Evolutionary conservation across 2,113 vertebrate species (phyloP), one percentile per base, ranked within the genome.

Genomic region (Laticauda laticaudata): DNA sequence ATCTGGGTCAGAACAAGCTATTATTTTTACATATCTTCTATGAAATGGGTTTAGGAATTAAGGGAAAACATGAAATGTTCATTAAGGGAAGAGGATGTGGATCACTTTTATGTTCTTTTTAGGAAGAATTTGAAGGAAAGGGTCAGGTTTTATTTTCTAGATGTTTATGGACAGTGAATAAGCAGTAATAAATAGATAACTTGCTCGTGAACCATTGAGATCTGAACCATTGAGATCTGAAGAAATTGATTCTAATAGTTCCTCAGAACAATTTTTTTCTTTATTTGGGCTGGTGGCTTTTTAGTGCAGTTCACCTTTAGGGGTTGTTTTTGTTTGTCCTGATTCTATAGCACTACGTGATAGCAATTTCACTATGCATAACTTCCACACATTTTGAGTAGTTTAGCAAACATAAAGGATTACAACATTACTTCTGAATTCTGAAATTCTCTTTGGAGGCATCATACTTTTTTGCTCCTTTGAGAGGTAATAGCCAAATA

Each of bases 281-380:
- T 89, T 90, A 8, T 21, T 26, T 56, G 89, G 0, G 0, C 69
- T 75, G 75, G 55, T 87, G 86, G 23, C 57, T 88, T 23, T 94
- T 94, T 87, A 0, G 26, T 43, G 93, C 93, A 69, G 2, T 21
- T 94, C 24, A 81, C 81, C 29, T 91, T 59, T 92, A 26, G 2
- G 61, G 55, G 45, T 43, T 75, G 34, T n/a, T 0, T 0, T 87
- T 88, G 93, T 94, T 96, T 92, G 29, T 88, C 91, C 90, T 91
- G 88, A 92, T 95, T 92, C 51, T 88, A 81, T 24, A 45, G 23
- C 85, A 91, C 87, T 93, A 95, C 88, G 12, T 95, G 92, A 95
- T 93, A 75, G 24, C 53, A 92, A 9, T 92, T 96, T 57, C 87
- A 93, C 86, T 23, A 55, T 34, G n/a, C 86, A 90, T 87, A 48